phyloP scores from a whole-genome alignment of 2,113 vertebrate genomes.

The Oncorhynchus masou region DNA sequence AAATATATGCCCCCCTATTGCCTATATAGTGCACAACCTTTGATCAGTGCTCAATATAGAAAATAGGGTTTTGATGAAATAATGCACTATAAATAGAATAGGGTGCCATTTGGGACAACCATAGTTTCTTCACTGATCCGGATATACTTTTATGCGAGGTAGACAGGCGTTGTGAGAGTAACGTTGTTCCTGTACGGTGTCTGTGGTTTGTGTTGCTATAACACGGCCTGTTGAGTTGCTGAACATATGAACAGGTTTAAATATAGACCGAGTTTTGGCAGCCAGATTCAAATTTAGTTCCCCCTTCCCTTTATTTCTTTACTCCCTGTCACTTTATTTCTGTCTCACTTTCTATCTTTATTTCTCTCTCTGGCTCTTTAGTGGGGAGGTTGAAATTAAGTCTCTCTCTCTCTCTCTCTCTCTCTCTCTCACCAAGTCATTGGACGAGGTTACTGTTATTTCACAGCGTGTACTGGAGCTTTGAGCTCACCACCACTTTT shows the following conservation, averaged over 20 bases:
- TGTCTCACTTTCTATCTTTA: background rate
- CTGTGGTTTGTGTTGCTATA: background rate
- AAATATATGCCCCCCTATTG: background rate
- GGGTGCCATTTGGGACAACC: background rate
- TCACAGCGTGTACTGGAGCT: background rate
- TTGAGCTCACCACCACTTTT: background rate
- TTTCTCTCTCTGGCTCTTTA: background rate
- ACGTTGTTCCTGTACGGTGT: background rate
- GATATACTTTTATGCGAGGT: background rate
- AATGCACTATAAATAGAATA: too few species aligned
- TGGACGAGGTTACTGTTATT: background rate
- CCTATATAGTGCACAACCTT: too few species aligned
- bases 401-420: background rate
- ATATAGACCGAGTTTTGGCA: constrained; percentile 14
- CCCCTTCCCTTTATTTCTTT: background rate
- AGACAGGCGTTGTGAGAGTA: background rate
- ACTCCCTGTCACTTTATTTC: too few species aligned
- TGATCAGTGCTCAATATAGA: background rate
- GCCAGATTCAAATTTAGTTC: background rate
- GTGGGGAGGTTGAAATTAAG: too few species aligned
- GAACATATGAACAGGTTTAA: constrained; percentile 13
- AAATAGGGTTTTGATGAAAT: too few species aligned
- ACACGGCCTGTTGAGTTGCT: background rate
- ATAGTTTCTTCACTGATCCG: background rate
- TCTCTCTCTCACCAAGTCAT: background rate